phyloP scores from a whole-genome alignment of 2,797 vertebrate genomes.

The Gallinago stenura region DNA sequence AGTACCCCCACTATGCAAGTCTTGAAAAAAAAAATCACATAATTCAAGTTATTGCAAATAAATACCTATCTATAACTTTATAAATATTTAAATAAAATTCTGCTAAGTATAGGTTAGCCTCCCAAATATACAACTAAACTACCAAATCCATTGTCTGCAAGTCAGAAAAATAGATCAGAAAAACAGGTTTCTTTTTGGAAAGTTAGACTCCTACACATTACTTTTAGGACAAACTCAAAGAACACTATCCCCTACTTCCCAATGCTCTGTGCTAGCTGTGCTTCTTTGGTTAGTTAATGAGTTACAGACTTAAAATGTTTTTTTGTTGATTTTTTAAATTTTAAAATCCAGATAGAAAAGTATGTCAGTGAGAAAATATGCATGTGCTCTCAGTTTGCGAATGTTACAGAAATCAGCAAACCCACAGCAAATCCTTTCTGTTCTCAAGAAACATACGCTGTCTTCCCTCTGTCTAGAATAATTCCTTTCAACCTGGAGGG shows the following conservation, averaged over 20 bases:
- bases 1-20: background rate
- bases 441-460: background rate
- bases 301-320: background rate
- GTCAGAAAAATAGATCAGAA: background rate
- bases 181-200: background rate
- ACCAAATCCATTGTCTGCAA: background rate
- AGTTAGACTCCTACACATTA: background rate
- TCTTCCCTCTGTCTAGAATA: background rate
- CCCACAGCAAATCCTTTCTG: background rate
- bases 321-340: background rate
- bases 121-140: background rate
- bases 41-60: conserved; percentile 52
- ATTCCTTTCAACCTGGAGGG: background rate
- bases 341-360: background rate
- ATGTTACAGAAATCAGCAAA: background rate
- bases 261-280: background rate
- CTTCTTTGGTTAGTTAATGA: conserved; percentile 48
- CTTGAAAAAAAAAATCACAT: background rate
- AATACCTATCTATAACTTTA: conserved; percentile 42
- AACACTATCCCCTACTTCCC: background rate
- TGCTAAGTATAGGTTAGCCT: background rate
- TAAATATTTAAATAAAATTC: conserved; percentile 59
- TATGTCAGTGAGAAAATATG: background rate
- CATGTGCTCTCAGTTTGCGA: background rate
- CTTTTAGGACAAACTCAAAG: background rate